Evolutionary conservation across 1,140 invertebrate genomes (phyloP).

Genomic region (Drosophila mayri): DNA sequence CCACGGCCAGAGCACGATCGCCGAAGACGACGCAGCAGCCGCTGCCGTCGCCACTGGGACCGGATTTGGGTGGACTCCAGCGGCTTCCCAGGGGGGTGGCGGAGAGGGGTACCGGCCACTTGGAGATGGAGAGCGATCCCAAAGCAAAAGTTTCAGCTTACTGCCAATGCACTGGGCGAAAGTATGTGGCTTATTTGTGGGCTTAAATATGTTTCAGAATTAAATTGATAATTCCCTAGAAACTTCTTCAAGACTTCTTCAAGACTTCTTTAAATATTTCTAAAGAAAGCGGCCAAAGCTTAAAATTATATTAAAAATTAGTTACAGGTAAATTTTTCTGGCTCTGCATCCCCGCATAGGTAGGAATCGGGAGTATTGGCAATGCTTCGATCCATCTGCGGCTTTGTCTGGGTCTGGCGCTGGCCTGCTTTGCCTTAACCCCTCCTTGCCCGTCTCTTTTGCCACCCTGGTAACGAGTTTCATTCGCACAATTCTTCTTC

Average conservation of each 20-base stretch:
- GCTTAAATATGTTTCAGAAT: neutral
- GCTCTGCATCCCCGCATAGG: neutral
- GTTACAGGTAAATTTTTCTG: neutral
- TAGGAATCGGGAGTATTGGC: conserved; percentile 43
- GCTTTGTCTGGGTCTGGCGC: conserved; percentile 30
- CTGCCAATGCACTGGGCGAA: conserved; percentile 10
- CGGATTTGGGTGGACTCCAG: conserved; percentile 46
- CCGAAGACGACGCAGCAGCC: conserved; percentile 20
- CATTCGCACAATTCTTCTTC: conserved; percentile 69
- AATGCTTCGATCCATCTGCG: conserved; percentile 58
- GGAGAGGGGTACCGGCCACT: neutral
- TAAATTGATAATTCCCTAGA: no score
- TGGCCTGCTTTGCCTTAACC: conserved; percentile 34
- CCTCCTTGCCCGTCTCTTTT: conserved; percentile 3
- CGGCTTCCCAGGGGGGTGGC: neutral
- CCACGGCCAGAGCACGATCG: conserved; percentile 32
- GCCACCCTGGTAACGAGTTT: conserved; percentile 67
- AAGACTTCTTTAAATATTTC: neutral
- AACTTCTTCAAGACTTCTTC: neutral
- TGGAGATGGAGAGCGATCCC: conserved; percentile 28
- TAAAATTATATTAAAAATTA: neutral
- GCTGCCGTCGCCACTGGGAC: conserved; percentile 51
- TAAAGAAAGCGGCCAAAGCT: neutral
- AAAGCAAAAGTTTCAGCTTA: conserved; percentile 36
- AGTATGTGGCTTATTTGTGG: no score